Base-by-base conservation (phyloP, 2,113 vertebrate genomes). In the Sinocyclocheilus anshuiensis region DNA sequence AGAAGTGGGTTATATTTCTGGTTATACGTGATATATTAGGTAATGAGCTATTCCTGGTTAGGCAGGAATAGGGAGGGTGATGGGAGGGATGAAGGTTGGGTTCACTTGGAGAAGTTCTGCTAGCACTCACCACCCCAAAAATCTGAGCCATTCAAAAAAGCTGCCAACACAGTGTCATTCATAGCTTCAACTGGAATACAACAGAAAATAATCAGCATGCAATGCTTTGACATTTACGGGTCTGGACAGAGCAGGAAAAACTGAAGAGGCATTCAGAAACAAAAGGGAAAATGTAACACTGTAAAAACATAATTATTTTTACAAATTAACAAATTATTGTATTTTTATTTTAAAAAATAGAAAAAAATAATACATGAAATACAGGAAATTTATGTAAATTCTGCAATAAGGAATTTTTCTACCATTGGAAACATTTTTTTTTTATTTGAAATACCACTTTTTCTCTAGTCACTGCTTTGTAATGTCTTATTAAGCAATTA, bases 71-170 rank as follows among this genome's bases (percentile, higher is more conserved):
- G n/a, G n/a, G n/a, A n/a, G n/a, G n/a, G n/a, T 50, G 69, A 86
- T 55, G 69, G 81, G 80, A 36, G 57, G 33, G 29, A 50, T 74
- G 74, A 65, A 76, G 63, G 39, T 87, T 91, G 93, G 92, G 94
- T 86, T 90, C 91, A 90, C 85, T 78, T 87, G 87, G 86, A 85
- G 86, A 89, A 91, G 81, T 82, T 69, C 48, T 85, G 93, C 94
- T 95, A 89, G 92, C 94, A 98, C 97, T 98, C 97, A 98, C 97
- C 97, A 97, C 96, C 93, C 96, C 93, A 96, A 95, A 97, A 95
- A 94, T 97, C 96, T 97, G 96, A 96, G 95, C 97, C 92, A 99
- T 96, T 98, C 96, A 97, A 97, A 94, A 97, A 97, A 97, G 96
- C 96, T 95, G 96, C 96, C 96, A 87, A 81, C 65, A 97, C 93